phyloP scores from a whole-genome alignment of 2,113 vertebrate species.

The human (Homo sapiens) region GRCh38 chr15:80734501-80735000 shows the following conservation, averaged over 20 bases:
- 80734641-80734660: not conserved
- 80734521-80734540: not conserved
- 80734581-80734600: not conserved
- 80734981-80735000: rapidly evolving
- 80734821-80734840: not conserved
- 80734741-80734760: not conserved
- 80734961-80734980: not conserved
- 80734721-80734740: not conserved
- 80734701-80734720: not conserved
- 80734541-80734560: not conserved
- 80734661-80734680: not conserved
- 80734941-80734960: not conserved
- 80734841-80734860: rapidly evolving
- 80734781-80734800: not conserved
- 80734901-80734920: rapidly evolving
- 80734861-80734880: not conserved
- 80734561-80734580: not conserved
- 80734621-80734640: not conserved
- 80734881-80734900: rapidly evolving
- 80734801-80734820: rapidly evolving
- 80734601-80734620: not conserved
- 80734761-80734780: not conserved
- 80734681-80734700: not conserved
- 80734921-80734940: not conserved
- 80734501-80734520: not conserved